Percentiles rank a stretch among this genome's conserved stretches.
Conservation (phyloP, 2,113 vertebrate genomes). For the Epinephelus cyanopodus region DNA sequence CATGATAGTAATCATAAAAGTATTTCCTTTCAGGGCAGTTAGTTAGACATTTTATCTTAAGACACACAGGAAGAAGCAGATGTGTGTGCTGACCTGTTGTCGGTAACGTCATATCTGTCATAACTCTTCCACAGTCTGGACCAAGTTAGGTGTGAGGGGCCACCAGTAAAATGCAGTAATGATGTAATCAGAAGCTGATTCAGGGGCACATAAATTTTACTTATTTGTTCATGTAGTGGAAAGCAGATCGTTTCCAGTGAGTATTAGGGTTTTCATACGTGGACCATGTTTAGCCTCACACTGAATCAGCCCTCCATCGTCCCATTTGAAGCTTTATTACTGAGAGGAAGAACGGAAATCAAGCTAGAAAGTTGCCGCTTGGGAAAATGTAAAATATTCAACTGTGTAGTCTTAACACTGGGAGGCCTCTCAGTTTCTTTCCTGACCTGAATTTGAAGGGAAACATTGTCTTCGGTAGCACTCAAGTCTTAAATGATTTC, state of each 20-base stretch:
- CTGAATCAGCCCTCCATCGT: neutral
- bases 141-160: neutral
- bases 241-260: neutral
- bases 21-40: neutral
- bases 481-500: neutral
- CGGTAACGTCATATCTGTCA: too few relatives aligned
- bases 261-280: neutral
- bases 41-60: neutral
- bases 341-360: neutral
- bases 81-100: neutral
- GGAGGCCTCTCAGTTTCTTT: neutral
- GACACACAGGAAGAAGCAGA: neutral
- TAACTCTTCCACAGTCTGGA: neutral
- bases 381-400: neutral
- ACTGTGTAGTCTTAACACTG: conserved; percentile 2
- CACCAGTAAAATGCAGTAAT: neutral
- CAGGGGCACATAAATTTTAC: neutral
- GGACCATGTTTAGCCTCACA: neutral
- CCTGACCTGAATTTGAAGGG: neutral
- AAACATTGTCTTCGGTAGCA: neutral
- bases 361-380: neutral
- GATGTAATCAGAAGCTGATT: neutral
- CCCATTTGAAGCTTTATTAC: neutral
- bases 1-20: neutral
- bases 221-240: neutral